Conservation (phyloP, 2,888 invertebrate species). For the Drosophila ustulata region DNA sequence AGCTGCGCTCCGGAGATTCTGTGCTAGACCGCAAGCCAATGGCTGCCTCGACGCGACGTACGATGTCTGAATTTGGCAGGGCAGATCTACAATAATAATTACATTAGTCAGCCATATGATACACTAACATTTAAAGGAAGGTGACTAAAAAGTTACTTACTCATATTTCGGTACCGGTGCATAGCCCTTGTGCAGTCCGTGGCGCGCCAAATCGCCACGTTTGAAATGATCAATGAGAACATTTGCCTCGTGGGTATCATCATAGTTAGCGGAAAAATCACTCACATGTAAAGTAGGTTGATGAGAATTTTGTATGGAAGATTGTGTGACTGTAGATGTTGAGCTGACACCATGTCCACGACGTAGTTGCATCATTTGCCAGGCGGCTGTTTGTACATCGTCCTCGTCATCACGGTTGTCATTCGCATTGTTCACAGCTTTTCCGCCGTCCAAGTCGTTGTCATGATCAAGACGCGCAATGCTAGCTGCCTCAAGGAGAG, state of each 20-base stretch:
- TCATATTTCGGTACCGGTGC: conserved; percentile 84
- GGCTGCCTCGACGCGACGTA: conserved; percentile 88
- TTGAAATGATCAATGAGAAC: conserved; percentile 82
- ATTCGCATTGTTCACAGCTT: not conserved
- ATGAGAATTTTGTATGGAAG: not conserved
- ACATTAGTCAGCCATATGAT: conserved; percentile 4
- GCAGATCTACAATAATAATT: conserved; percentile 70
- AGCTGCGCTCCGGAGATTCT: conserved; percentile 85
- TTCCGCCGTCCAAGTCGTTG: conserved; percentile 28
- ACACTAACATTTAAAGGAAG: not conserved
- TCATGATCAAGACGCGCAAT: conserved; percentile 79
- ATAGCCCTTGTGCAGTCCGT: conserved; percentile 81
- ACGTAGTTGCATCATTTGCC: conserved; percentile 77
- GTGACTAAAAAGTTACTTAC: conserved; percentile 68
- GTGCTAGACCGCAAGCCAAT: conserved; percentile 85
- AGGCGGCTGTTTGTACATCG: conserved; percentile 73
- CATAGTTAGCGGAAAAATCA: conserved; percentile 75
- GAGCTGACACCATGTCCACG: conserved; percentile 55
- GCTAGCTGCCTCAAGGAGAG: conserved; percentile 83
- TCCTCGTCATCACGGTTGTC: conserved; percentile 68
- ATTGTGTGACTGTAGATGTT: conserved; percentile 9
- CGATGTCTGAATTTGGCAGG: conserved; percentile 84
- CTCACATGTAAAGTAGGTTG: conserved; percentile 64
- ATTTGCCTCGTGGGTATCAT: conserved; percentile 76
- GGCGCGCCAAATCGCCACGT: conserved; percentile 76